Evolutionary conservation across 2,113 vertebrate genomes (phyloP).

Genomic region (Atrichornis clamosus): DNA sequence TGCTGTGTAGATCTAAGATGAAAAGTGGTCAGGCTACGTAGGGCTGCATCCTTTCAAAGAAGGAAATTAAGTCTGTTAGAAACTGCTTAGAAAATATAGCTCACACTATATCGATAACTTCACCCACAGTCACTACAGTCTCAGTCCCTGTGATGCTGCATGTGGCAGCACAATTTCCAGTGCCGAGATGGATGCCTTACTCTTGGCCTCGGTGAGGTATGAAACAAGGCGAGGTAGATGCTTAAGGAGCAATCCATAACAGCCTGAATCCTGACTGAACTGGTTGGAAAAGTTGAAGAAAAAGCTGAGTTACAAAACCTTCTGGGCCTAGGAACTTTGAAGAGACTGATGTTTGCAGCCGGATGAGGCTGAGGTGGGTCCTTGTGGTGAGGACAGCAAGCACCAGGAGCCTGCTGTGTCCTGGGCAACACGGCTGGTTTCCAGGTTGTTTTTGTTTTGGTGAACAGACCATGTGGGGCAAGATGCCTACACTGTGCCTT

Average conservation of each 20-base stretch:
- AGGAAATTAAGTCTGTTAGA: neutral
- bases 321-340: neutral
- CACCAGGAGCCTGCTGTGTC: rapidly evolving
- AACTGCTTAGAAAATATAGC: neutral
- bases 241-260: neutral
- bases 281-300: neutral
- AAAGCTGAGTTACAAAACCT: neutral
- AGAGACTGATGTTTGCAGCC: neutral
- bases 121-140: neutral
- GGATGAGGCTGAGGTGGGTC: neutral
- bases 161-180: no score
- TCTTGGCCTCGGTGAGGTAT: rapidly evolving
- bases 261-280: neutral
- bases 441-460: neutral
- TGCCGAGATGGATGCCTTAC: neutral
- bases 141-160: neutral
- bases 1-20: neutral
- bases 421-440: neutral
- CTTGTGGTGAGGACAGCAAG: neutral
- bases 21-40: neutral
- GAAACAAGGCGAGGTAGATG: neutral
- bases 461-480: neutral
- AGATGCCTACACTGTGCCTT: neutral
- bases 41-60: neutral
- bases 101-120: neutral